These are phyloP conservation scores for Clamator glandarius DNA, from an alignment of 2,797 vertebrate genomes.

Conservation along the genomic window DNA sequence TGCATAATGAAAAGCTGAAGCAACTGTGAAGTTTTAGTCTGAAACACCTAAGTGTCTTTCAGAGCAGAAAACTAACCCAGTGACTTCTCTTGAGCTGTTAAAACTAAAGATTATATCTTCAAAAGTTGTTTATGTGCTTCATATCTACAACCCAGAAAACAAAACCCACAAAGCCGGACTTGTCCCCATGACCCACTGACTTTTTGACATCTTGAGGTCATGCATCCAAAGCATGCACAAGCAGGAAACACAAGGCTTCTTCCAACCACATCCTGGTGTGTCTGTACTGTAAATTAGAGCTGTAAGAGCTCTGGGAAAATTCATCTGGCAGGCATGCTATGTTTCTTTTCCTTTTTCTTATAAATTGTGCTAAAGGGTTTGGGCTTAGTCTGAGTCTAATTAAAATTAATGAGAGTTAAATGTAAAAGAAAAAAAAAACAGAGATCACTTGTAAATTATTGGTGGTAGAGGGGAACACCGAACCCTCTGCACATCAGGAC, in stretches of 20 bases:
- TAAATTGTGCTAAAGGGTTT: constrained; percentile 17
- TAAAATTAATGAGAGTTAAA: constrained; percentile 40
- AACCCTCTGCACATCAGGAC: background rate
- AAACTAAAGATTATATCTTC: constrained; percentile 26
- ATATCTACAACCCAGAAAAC: constrained; percentile 49
- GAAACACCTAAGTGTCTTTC: background rate
- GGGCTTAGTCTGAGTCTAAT: constrained; percentile 3
- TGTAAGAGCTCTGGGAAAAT: constrained; percentile 71
- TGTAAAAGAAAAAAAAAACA: background rate
- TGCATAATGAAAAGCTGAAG: background rate
- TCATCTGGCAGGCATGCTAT: constrained; percentile 53
- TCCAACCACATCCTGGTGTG: constrained; percentile 72
- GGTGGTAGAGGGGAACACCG: background rate
- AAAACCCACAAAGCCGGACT: constrained; percentile 28
- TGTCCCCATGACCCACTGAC: constrained; percentile 66
- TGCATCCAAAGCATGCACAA: constrained; percentile 67
- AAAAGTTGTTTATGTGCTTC: constrained; percentile 58
- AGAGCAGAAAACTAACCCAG: constrained; percentile 14
- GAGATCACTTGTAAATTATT: background rate
- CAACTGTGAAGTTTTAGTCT: background rate
- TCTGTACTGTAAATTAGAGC: constrained; percentile 69
- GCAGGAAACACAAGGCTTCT: constrained; percentile 68
- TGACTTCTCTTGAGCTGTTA: background rate
- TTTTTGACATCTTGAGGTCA: constrained; percentile 70
- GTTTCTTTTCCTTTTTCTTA: constrained; percentile 53